Evolutionary conservation across 1,140 invertebrate species (phyloP), one percentile per base, ranked within the genome.

Genomic region (Arion vulgaris): DNA sequence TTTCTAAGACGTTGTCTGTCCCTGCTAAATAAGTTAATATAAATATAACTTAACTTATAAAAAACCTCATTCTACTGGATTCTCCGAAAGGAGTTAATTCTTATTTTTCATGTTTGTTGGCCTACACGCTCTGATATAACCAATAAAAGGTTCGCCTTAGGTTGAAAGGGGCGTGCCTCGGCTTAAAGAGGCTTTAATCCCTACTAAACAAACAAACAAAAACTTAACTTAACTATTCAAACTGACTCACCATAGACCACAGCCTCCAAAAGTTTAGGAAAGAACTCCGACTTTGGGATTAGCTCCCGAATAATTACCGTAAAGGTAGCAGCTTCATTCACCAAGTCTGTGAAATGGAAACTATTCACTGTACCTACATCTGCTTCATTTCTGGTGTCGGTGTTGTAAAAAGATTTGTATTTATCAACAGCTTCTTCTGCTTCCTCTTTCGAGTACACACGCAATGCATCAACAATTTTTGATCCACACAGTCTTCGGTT

Each of bases 401-500:
- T 23, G 2, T 57, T 57, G 7, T 19, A 5, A n/a, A 11, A 57
- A 11, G 23, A 23, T 34, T 2, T 66, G 28, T 66, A 66, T 32
- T 66, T 7, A 5, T 66, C 28, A 7, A 66, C 17, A 11, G 53
- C 45, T 51, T 4, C 73, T 1, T 11, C 5, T 2, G 38, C 39
- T 41, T 77, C 66, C 13, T 74, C 32, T 17, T 32, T 34, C 0
- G 78, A 77, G 7, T 81, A 45, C 19, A 68, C 51, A 51, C 77
- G 57, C 5, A 9, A 32, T n/a, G 80, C 41, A 32, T 68, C 39
- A 17, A 84, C 15, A 57, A 90, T 80, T 81, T 88, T 87, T 15
- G 90, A 83, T 15, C 92, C 91, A 84, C 89, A 89, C 26, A 93
- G 74, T 45, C 90, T 85, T 82, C 89, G 86, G 86, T 93, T 93